Conservation (phyloP, 1,140 invertebrate genomes). For the Brachionus calyciflorus region DNA sequence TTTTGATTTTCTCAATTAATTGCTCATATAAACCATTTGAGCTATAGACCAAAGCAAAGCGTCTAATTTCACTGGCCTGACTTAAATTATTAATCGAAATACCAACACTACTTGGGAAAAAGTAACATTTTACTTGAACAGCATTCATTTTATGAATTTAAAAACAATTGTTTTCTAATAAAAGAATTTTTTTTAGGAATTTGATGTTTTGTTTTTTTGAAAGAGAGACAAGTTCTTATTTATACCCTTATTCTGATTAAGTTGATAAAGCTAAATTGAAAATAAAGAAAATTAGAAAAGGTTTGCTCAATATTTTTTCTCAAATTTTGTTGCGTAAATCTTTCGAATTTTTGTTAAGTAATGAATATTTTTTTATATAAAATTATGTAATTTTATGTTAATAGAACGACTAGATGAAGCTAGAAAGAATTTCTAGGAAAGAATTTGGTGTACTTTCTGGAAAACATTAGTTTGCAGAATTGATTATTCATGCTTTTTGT, state of each 20-base stretch:
- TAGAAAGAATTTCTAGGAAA: too few relatives aligned
- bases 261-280: constrained; percentile 11
- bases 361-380: too few relatives aligned
- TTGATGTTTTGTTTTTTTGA: too few relatives aligned
- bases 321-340: too few relatives aligned
- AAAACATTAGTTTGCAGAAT: too few relatives aligned
- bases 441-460: too few relatives aligned
- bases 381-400: too few relatives aligned
- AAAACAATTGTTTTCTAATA: too few relatives aligned
- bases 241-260: background rate
- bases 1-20: constrained; percentile 3
- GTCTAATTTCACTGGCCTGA: constrained; percentile 29
- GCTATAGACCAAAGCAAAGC: background rate
- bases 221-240: background rate
- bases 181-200: too few relatives aligned
- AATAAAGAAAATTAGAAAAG: constrained; percentile 25
- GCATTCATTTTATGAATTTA: constrained; percentile 16
- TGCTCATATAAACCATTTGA: background rate
- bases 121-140: constrained; percentile 37
- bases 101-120: background rate
- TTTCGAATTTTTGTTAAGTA: too few relatives aligned
- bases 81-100: background rate
- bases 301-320: constrained; percentile 8
- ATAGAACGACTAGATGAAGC: too few relatives aligned
- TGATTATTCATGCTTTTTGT: too few relatives aligned